Evolutionary conservation across 1,140 invertebrate species (phyloP), one percentile per base, ranked within the genome.

Genomic region (Pachyrhynchus sulphureomaculatus): DNA sequence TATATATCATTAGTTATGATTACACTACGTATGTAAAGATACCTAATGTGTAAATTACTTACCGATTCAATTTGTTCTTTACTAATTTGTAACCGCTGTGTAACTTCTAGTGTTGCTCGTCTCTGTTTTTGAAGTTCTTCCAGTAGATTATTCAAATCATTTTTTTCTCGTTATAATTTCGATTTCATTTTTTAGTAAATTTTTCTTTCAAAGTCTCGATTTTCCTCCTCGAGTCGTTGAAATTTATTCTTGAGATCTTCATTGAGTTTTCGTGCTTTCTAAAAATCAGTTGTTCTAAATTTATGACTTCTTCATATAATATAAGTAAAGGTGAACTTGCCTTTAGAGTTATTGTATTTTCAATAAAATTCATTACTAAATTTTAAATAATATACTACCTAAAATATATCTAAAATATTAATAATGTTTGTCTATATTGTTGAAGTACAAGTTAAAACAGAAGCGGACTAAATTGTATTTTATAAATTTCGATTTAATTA

Each of bases 1-100:
- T n/a, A n/a, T 4, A 17, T 51, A 33, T 34, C 18, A 1, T 36
- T 23, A 34, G 21, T 36, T 4, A 9, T 10, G 15, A 44, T 15
- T 4, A 15, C n/a, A n/a, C n/a, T n/a, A n/a, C n/a, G n/a, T n/a
- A n/a, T n/a, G n/a, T n/a, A n/a, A n/a, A n/a, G n/a, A n/a, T n/a
- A n/a, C n/a, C n/a, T n/a, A n/a, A n/a, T n/a, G n/a, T n/a, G n/a
- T n/a, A n/a, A n/a, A 9, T 36, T 29, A 36, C 45, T 62, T 55
- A 62, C 60, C 0, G 60, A 55, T 39, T 62, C 60, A 23, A 62
- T 62, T 62, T 62, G 59, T 33, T 62, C 60, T 24, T 37, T 55
- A 49, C 52, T 55, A 36, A 62, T 62, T 20, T 62, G 52, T 15
- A 62, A 20, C 21, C 52, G 47, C n/a, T 62, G 60, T 8, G 42